Percentiles rank a stretch among this genome's conserved stretches.
These are phyloP conservation scores for Ploceus nigricollis DNA, from an alignment of 2,113 vertebrate genomes.

Conservation along the genomic window DNA sequence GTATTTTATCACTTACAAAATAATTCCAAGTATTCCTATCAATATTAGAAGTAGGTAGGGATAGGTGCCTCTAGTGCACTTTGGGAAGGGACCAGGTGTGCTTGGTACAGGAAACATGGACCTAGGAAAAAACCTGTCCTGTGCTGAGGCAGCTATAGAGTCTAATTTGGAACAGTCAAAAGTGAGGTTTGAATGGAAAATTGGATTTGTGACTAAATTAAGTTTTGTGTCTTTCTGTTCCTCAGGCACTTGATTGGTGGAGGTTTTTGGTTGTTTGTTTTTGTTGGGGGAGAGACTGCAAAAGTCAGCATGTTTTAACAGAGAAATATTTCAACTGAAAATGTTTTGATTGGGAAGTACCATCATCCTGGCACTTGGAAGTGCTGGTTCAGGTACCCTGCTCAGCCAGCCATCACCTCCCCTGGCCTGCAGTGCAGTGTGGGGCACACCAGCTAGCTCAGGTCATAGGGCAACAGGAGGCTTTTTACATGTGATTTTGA, in stretches of 20 bases:
- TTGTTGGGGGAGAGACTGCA: neutral
- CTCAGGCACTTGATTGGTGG: neutral
- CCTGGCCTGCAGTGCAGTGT: neutral
- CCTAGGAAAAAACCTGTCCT: neutral
- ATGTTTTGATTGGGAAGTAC: neutral
- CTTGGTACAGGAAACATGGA: neutral
- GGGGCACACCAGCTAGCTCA: neutral
- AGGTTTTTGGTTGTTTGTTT: neutral
- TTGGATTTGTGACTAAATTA: neutral
- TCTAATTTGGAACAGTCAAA: neutral
- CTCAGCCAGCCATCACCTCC: neutral
- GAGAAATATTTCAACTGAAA: neutral
- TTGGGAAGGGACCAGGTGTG: neutral
- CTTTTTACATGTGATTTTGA: neutral
- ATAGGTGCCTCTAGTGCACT: neutral
- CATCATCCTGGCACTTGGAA: fast-evolving
- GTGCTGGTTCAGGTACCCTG: neutral
- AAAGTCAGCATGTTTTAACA: neutral
- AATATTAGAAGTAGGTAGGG: neutral
- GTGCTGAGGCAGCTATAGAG: neutral
- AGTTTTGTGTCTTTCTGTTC: neutral
- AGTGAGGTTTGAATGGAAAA: neutral
- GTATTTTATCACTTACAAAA: neutral
- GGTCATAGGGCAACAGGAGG: neutral
- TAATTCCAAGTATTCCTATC: neutral